Conservation (phyloP, 2,113 vertebrate species). For the Hydrolagus affinis region DNA sequence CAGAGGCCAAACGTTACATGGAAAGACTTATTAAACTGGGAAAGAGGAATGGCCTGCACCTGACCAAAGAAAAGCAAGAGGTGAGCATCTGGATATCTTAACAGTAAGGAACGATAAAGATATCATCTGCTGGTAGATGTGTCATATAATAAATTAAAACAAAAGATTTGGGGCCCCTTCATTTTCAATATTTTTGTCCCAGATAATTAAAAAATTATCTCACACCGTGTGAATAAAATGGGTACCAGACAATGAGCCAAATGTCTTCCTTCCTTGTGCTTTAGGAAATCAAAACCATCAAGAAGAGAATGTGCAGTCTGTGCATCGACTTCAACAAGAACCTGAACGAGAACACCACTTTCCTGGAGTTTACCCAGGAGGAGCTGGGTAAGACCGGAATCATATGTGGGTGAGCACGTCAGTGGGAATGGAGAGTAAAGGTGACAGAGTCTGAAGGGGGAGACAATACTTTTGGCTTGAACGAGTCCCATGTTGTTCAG, state of each 20-base stretch:
- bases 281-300: constrained; percentile 88
- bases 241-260: background rate
- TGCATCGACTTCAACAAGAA: constrained; percentile 96
- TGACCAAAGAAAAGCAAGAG: constrained; percentile 71
- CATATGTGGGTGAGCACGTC: background rate
- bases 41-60: constrained; percentile 80
- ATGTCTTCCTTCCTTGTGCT: background rate
- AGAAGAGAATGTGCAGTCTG: constrained; percentile 81
- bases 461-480: too few relatives aligned
- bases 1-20: constrained; percentile 72
- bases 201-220: too few relatives aligned
- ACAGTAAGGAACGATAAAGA: fast-evolving
- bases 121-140: background rate
- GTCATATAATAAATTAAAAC: background rate
- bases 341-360: constrained; percentile 86
- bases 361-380: constrained; percentile 67
- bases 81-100: constrained; percentile 42
- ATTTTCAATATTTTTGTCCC: background rate
- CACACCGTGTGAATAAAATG: too few relatives aligned
- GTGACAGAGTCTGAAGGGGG: too few relatives aligned
- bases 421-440: background rate
- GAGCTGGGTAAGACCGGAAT: constrained; percentile 67
- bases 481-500: background rate
- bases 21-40: constrained; percentile 81
- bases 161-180: background rate